Conservation (phyloP, 2,888 invertebrate species). For the Tenthredo notha region DNA sequence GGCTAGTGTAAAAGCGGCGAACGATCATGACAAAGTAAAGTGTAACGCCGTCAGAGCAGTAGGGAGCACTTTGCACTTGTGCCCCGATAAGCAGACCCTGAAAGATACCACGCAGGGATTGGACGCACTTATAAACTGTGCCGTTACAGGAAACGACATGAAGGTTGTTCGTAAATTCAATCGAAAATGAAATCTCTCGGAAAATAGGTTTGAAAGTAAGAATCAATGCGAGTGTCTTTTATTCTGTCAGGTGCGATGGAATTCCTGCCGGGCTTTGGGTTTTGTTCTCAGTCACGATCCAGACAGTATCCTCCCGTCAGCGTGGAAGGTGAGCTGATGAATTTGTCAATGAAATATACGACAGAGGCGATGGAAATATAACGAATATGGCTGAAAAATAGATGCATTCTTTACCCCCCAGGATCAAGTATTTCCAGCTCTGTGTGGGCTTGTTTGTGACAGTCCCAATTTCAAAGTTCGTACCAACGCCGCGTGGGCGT, state of each 20-base stretch:
- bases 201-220: background rate
- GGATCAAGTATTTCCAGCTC: conserved; percentile 83
- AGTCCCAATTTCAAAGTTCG: conserved; percentile 94
- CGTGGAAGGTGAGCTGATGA: conserved; percentile 77
- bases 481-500: conserved; percentile 90
- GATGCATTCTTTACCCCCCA: conserved; percentile 73
- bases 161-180: conserved; percentile 80
- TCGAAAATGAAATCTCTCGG: background rate
- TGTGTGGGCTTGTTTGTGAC: conserved; percentile 85
- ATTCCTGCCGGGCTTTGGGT: conserved; percentile 93
- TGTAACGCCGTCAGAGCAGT: conserved; percentile 90
- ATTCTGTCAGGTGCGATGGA: conserved; percentile 87
- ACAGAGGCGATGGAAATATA: background rate
- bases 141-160: conserved; percentile 86
- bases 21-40: conserved; percentile 90
- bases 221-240: background rate
- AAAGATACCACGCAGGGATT: conserved; percentile 83
- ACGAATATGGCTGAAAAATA: conserved; percentile 55
- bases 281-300: conserved; percentile 84
- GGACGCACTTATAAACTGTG: conserved; percentile 85
- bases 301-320: conserved; percentile 73
- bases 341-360: conserved; percentile 26
- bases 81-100: conserved; percentile 79
- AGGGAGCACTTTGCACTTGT: conserved; percentile 88
- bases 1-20: conserved; percentile 83